Evolutionary conservation across 2,888 invertebrate genomes (phyloP).

Genomic region (Gibbula magus): DNA sequence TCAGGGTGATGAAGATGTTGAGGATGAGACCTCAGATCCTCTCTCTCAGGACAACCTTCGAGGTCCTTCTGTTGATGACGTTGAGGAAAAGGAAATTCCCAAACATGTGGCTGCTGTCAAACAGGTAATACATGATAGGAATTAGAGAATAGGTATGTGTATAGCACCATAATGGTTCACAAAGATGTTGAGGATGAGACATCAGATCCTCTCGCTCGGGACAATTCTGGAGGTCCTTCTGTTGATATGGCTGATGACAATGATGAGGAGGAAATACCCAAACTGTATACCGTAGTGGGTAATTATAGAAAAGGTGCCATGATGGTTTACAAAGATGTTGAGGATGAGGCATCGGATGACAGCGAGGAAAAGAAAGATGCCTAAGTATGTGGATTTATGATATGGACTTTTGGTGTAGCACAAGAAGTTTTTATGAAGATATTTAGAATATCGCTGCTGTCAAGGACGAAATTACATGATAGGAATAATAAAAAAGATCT

Average conservation of each 20-base stretch:
- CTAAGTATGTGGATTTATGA: too few species aligned
- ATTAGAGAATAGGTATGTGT: too few species aligned
- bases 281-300: not conserved
- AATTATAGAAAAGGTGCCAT: too few species aligned
- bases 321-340: not conserved
- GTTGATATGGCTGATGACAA: not conserved
- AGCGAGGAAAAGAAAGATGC: too few species aligned
- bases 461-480: too few species aligned
- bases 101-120: constrained; percentile 14
- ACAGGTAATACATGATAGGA: too few species aligned
- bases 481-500: too few species aligned
- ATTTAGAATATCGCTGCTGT: too few species aligned
- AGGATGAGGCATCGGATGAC: not conserved
- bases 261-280: not conserved
- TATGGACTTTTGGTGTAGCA: too few species aligned
- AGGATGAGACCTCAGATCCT: not conserved
- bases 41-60: not conserved
- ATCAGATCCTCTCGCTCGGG: not conserved
- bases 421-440: too few species aligned
- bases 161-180: not conserved
- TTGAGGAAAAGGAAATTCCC: constrained; percentile 1
- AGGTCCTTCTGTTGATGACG: not conserved
- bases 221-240: not conserved
- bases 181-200: constrained; percentile 21
- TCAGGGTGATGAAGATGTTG: constrained; percentile 21